Evolutionary conservation across 2,888 invertebrate species (phyloP).

Genomic region (Cetonia aurata): DNA sequence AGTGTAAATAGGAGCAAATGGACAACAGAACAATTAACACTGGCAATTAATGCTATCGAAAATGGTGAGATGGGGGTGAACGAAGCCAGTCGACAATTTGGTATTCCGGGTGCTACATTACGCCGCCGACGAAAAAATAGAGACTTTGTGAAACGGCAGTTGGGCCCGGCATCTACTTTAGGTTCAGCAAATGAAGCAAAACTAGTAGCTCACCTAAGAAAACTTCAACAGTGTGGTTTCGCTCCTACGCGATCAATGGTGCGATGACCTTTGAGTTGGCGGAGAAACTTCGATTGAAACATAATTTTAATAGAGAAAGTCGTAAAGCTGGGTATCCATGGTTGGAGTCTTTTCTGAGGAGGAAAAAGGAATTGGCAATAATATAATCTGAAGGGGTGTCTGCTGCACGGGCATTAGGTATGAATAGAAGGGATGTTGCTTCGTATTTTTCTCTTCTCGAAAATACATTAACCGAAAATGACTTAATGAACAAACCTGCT

Average conservation of each 20-base stretch:
- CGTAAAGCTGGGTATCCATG: slow-evolving; percentile 54
- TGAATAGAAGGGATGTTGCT: slow-evolving; percentile 55
- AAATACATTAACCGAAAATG: slow-evolving; percentile 52
- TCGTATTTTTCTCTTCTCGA: slow-evolving; percentile 54
- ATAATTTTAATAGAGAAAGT: slow-evolving; percentile 48
- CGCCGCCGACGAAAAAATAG: slow-evolving; percentile 20
- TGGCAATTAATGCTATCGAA: neutral
- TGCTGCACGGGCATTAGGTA: slow-evolving; percentile 51
- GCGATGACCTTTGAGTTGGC: slow-evolving; percentile 37
- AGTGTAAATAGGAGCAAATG: no score
- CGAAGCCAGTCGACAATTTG: slow-evolving; percentile 32
- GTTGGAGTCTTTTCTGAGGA: slow-evolving; percentile 52
- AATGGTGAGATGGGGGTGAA: slow-evolving; percentile 38
- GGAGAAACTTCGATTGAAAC: slow-evolving; percentile 33
- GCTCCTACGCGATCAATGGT: no score
- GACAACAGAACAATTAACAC: no score
- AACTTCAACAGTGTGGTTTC: slow-evolving; percentile 47
- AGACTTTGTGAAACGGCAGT: neutral
- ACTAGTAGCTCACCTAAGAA: slow-evolving; percentile 49
- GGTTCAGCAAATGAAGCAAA: slow-evolving; percentile 48
- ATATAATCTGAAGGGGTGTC: slow-evolving; percentile 58
- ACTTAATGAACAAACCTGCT: slow-evolving; percentile 54
- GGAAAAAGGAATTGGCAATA: slow-evolving; percentile 51
- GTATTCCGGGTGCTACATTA: slow-evolving; percentile 33
- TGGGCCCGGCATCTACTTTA: slow-evolving; percentile 21